Evolutionary conservation across 2,888 invertebrate genomes (phyloP), one percentile per base, ranked within the genome.

Genomic region (Caprella mutica): DNA sequence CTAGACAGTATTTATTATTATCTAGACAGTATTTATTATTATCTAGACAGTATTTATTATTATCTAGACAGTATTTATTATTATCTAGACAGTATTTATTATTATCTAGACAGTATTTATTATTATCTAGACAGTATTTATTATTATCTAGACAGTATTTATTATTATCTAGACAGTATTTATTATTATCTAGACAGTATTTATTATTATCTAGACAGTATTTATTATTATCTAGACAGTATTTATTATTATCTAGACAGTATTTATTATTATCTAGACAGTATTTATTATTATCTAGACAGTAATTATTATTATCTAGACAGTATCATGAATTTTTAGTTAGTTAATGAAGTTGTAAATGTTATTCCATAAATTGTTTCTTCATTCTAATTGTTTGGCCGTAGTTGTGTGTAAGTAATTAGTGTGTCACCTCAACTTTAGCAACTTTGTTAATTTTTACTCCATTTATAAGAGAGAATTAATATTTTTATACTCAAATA

Each of bases 281-380:
- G n/a, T 50, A 17, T 19, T 50, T 50, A 12, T 50, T 50, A 27
- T 50, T 50, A 27, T 30, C 23, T 5, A 29, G 4, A 50, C n/a
- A 9, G 9, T 5, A 17, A 9, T 5, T 50, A 5, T 27, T 50
- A 50, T 50, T 14, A 12, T 5, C 17, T 27, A 5, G 23, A 48
- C 17, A 27, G 14, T 48, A 4, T 27, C 17, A 27, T 43, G 42
- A 42, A 43, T 53, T 24, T 53, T 26, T 53, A 43, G 40, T 26
- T 53, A 42, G 40, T 14, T 42, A 53, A 42, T 26, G 40, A 42
- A 17, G 19, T 42, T 42, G 24, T 5, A 27, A 50, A 3, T 27
- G 14, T 5, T 19, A 19, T 21, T 33, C 17, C 23, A 51, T 30
- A 51, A 17, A 51, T 8, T 30, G 27, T 30, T 51, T 30, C 30